Conservation (phyloP, 1,140 invertebrate genomes). For the Harpegnathos saltator region DNA sequence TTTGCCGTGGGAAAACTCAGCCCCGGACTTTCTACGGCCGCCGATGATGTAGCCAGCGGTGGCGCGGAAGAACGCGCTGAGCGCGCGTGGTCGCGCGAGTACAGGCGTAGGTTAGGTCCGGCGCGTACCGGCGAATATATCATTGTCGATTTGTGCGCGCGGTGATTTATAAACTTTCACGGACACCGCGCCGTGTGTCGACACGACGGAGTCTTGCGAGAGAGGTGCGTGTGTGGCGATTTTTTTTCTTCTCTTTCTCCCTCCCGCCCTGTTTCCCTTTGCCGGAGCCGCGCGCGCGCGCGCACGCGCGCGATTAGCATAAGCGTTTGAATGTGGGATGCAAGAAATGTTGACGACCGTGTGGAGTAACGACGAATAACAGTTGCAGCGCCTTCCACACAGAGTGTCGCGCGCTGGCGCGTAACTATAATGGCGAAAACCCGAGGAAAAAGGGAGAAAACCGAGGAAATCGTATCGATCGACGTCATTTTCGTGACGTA, state of each 20-base stretch:
- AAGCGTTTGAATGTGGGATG: conserved; percentile 50
- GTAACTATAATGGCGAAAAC: conserved; percentile 1
- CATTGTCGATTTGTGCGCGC: conserved; percentile 13
- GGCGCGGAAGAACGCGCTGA: too few species aligned
- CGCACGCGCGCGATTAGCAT: conserved; percentile 42
- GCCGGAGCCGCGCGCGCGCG: not conserved
- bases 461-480: not conserved
- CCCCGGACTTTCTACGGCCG: not conserved
- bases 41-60: not conserved
- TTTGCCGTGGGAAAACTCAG: conserved; percentile 13
- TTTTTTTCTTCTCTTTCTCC: not conserved
- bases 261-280: not conserved
- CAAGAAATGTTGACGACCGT: conserved; percentile 52
- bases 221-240: conserved; percentile 5
- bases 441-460: too few species aligned
- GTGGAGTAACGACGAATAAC: conserved; percentile 36
- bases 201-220: not conserved
- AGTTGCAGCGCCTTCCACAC: conserved; percentile 1
- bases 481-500: not conserved
- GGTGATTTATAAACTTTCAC: conserved; percentile 29
- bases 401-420: not conserved
- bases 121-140: not conserved
- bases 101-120: not conserved
- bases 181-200: not conserved
- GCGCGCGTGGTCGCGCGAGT: not conserved